Evolutionary conservation across 2,888 invertebrate species (phyloP).

Genomic region (Eledona agricola): DNA sequence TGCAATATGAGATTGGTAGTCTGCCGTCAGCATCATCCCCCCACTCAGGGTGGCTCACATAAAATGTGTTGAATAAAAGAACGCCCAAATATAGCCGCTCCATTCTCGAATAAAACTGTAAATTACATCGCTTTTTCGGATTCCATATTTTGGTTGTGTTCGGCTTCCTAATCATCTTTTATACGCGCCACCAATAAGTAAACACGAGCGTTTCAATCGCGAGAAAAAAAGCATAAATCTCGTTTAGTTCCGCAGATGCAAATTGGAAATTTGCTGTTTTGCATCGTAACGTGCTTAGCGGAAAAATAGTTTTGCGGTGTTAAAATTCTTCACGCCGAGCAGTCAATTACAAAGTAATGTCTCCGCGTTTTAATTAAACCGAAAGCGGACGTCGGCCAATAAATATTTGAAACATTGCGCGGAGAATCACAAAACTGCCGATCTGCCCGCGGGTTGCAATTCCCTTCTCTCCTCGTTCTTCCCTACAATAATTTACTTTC

Average conservation of each 20-base stretch:
- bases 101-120: slow-evolving; percentile 41
- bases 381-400: no score
- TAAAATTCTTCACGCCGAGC: no score
- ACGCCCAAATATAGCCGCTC: slow-evolving; percentile 42
- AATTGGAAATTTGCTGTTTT: no score
- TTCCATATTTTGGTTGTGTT: slow-evolving; percentile 16
- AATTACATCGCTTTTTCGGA: slow-evolving; percentile 37
- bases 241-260: no score
- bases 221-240: neutral
- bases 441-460: slow-evolving; percentile 12
- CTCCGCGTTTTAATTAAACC: no score
- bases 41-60: slow-evolving; percentile 42
- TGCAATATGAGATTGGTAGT: slow-evolving; percentile 40
- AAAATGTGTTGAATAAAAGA: slow-evolving; percentile 47
- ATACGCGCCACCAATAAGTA: slow-evolving; percentile 18
- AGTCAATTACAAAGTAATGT: no score
- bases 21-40: slow-evolving; percentile 38
- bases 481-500: slow-evolving; percentile 17
- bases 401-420: no score
- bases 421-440: no score
- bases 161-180: slow-evolving; percentile 20
- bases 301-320: no score
- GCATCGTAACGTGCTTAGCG: no score
- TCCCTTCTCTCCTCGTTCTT: slow-evolving; percentile 11
- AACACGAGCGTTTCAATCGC: slow-evolving; percentile 14